Conservation (phyloP, 2,113 vertebrate genomes). For the Amblyopsis rosae region DNA sequence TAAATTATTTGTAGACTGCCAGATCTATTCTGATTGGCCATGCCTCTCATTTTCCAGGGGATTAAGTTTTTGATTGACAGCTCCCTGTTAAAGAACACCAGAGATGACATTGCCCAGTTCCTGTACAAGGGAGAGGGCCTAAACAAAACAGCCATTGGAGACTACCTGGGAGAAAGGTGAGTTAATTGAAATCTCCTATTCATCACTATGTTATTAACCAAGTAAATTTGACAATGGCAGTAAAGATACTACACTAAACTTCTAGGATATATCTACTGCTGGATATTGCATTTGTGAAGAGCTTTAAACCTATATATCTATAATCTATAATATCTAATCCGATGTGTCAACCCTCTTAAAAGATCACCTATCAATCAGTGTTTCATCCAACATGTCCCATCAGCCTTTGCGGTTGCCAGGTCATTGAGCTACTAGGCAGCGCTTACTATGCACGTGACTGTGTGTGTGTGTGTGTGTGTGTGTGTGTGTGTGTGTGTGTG, state of each 20-base stretch:
- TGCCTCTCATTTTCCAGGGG: constrained; percentile 75
- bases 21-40: not conserved
- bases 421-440: constrained; percentile 2
- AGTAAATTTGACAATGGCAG: too few species aligned
- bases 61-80: constrained; percentile 94
- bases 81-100: constrained; percentile 88
- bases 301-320: not conserved
- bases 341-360: not conserved
- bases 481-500: constrained; percentile 11
- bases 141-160: constrained; percentile 95
- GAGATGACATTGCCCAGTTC: constrained; percentile 92
- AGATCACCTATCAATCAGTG: constrained; percentile 19
- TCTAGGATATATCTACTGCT: not conserved
- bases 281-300: not conserved
- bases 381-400: constrained; percentile 1
- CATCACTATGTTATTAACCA: not conserved
- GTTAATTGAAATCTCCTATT: constrained; percentile 1
- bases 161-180: constrained; percentile 95
- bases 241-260: too few species aligned
- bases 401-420: constrained; percentile 1
- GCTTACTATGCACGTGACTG: constrained; percentile 1
- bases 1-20: not conserved
- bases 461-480: constrained; percentile 2
- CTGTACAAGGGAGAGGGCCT: constrained; percentile 96
- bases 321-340: not conserved